Base-by-base conservation (phyloP, 2,888 invertebrate species). In the Parnassius apollo region DNA sequence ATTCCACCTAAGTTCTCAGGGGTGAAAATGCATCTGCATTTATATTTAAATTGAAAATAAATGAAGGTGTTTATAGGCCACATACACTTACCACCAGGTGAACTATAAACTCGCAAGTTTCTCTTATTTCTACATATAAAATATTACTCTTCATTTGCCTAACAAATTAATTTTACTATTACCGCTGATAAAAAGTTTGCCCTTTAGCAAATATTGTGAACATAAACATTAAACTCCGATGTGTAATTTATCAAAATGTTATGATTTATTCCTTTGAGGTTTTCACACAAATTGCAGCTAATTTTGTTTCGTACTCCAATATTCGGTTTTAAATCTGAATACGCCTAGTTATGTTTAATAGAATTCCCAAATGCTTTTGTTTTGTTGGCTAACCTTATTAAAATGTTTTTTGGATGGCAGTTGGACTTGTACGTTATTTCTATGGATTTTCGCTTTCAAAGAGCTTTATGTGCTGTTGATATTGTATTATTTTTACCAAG, bases 271-370 rank as follows among this genome's bases (percentile, higher is more conserved):
- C 63, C 65, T 61, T 55, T 13, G 58, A 65, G 65, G 57, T 57
- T 60, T 62, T 60, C 49, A 57, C 52, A 59, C 61, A 63, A 65
- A 68, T 52, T 66, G 64, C 62, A 69, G 65, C 67, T 65, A 69
- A 66, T 68, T 65, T 62, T 57, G 58, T 65, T 66, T 67, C 66
- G 64, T 65, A 62, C 62, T 68, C 46, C 61, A 61, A 64, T 67
- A 64, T 64, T 66, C 62, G 65, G 59, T 61, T 58, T 62, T 62
- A 62, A 65, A 69, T 70, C 67, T 69, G 69, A 72, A 70, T 71
- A 73, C 68, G 67, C 68, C 7, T 7, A 66, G 64, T 57, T 68
- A 57, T 68, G 68, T 70, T 69, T 69, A 69, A 67, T 71, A 70
- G 65, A 69, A 67, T 68, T 70, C 69, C 71, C 68, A 65, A 68